A percentile compares a stretch with the other conserved stretches of the same genome.
Conservation (phyloP, 2,113 vertebrate species). For the Eidolon helvum region DNA sequence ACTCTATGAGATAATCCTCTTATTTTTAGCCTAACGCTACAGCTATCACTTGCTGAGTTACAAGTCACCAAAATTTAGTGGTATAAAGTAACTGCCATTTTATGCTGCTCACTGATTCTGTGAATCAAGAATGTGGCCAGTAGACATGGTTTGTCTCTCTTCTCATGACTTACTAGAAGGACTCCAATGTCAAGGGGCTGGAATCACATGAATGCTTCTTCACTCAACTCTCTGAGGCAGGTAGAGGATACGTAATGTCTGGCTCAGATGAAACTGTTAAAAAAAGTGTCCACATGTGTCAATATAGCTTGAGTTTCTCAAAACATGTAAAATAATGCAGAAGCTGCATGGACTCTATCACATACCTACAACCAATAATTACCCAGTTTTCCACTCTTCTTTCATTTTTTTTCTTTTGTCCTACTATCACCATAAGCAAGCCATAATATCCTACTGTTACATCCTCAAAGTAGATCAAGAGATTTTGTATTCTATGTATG, state of each 20-base stretch:
- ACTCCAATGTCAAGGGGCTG: not conserved
- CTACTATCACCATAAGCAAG: too few relatives aligned
- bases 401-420: not conserved
- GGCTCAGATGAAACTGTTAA: not conserved
- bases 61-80: not conserved
- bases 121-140: not conserved
- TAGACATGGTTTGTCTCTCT: not conserved
- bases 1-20: not conserved
- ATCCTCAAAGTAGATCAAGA: not conserved
- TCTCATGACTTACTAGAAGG: not conserved
- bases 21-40: not conserved
- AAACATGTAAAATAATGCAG: not conserved
- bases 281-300: not conserved
- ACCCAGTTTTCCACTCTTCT: not conserved
- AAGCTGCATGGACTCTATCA: not conserved
- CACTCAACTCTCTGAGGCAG: not conserved
- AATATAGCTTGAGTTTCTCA: not conserved
- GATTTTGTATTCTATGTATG: not conserved
- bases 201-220: not conserved
- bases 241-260: not conserved
- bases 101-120: not conserved
- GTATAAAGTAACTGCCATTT: not conserved
- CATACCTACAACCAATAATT: not conserved
- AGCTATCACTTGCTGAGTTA: not conserved
- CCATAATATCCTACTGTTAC: not conserved